Evolutionary conservation across 2,113 vertebrate genomes (phyloP).

Genomic region (Pteruthius melanotis): DNA sequence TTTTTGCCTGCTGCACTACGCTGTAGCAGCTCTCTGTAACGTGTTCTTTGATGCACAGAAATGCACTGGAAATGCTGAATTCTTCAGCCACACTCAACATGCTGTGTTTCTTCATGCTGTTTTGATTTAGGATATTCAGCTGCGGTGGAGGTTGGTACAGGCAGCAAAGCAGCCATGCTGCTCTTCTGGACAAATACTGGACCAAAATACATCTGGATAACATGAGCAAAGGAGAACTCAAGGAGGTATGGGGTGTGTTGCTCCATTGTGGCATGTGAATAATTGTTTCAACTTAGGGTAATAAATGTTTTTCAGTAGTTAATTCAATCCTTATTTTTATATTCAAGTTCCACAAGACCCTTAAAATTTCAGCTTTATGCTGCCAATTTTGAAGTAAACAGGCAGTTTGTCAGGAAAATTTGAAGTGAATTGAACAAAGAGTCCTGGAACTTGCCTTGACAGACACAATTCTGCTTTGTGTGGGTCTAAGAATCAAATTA

Average conservation of each 20-base stretch:
- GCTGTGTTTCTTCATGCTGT: background rate
- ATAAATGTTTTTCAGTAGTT: background rate
- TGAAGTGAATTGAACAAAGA: background rate
- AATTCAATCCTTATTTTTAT: background rate
- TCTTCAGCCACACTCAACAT: background rate
- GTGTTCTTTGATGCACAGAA: background rate
- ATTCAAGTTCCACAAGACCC: background rate
- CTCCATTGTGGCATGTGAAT: background rate
- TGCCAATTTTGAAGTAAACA: background rate
- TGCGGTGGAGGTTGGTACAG: constrained; percentile 86
- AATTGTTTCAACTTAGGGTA: background rate
- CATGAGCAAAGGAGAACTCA: constrained; percentile 87
- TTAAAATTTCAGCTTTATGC: background rate
- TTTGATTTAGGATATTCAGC: constrained; percentile 79
- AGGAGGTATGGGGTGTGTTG: constrained; percentile 76
- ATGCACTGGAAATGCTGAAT: background rate
- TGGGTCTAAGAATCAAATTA: background rate
- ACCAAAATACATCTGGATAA: constrained; percentile 87
- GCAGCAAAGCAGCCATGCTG: constrained; percentile 85
- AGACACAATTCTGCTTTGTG: background rate
- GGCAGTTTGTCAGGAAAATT: background rate
- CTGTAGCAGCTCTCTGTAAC: background rate
- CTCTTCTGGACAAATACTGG: constrained; percentile 93
- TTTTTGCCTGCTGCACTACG: background rate
- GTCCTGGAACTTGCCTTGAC: background rate